Evolutionary conservation across 1,140 invertebrate species (phyloP).

Genomic region (Pachyrhynchus sulphureomaculatus): DNA sequence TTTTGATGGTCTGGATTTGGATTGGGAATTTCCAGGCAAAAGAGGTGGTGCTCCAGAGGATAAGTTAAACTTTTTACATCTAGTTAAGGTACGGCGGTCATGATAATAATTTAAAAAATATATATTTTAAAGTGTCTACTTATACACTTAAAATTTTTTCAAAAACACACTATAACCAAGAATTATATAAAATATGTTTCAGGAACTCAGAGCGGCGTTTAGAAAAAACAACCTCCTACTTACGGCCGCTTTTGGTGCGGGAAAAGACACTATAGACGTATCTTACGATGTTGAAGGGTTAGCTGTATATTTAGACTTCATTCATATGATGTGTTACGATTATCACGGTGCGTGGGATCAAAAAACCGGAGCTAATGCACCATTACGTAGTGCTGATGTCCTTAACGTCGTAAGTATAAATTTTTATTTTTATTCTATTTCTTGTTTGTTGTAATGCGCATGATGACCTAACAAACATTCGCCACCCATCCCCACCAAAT

Average conservation of each 20-base stretch:
- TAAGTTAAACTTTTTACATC: slow-evolving; percentile 71
- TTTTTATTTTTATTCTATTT: no score
- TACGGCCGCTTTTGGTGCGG: slow-evolving; percentile 75
- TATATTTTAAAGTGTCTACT: not conserved
- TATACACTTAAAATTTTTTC: no score
- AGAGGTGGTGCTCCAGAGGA: slow-evolving; percentile 72
- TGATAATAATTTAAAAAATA: not conserved
- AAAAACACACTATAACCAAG: no score
- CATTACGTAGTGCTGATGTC: slow-evolving; percentile 55
- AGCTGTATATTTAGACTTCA: slow-evolving; percentile 72
- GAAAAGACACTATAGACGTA: slow-evolving; percentile 66
- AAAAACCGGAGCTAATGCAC: slow-evolving; percentile 73
- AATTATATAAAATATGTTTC: no score
- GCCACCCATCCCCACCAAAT: no score
- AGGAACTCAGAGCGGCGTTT: slow-evolving; percentile 67
- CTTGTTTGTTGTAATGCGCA: no score
- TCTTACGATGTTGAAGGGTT: slow-evolving; percentile 76
- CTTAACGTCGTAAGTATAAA: slow-evolving; percentile 63
- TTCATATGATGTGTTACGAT: slow-evolving; percentile 90
- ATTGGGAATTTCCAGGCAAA: slow-evolving; percentile 81
- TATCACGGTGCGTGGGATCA: slow-evolving; percentile 85
- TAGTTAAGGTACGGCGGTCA: slow-evolving; percentile 65
- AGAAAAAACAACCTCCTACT: slow-evolving; percentile 62
- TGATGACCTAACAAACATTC: no score
- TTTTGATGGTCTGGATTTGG: slow-evolving; percentile 83